These are phyloP conservation scores for Rambutsinella grinnellia DNA, from an alignment of 2,888 invertebrate genomes.

Conservation along the genomic window DNA sequence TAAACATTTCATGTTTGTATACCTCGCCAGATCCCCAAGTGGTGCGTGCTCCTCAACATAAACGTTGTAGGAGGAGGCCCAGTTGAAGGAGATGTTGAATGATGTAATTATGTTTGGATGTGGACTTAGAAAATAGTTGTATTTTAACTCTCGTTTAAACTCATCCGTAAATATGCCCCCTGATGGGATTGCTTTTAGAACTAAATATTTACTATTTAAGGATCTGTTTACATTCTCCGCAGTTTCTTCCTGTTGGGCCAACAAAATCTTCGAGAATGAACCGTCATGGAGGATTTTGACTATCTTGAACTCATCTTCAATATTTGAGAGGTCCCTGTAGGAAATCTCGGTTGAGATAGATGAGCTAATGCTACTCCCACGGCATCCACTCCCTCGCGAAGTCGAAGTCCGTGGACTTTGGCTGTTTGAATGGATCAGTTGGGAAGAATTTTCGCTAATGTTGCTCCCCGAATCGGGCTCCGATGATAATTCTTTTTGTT, in stretches of 20 bases:
- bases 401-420: constrained; percentile 26
- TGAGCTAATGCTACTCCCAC: constrained; percentile 32
- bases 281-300: constrained; percentile 77
- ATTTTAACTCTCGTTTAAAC: constrained; percentile 82
- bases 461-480: not conserved
- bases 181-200: constrained; percentile 77
- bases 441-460: not conserved
- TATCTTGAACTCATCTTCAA: constrained; percentile 74
- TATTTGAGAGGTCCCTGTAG: constrained; percentile 26
- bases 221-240: not conserved
- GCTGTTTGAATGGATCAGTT: not conserved
- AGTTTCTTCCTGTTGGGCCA: constrained; percentile 74
- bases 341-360: constrained; percentile 25
- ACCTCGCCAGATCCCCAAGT: constrained; percentile 77
- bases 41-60: constrained; percentile 82
- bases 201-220: constrained; percentile 69
- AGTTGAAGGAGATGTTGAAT: constrained; percentile 79
- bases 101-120: constrained; percentile 82
- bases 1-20: constrained; percentile 2
- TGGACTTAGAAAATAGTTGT: constrained; percentile 81
- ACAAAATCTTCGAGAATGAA: constrained; percentile 78
- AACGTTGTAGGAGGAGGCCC: constrained; percentile 72
- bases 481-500: not conserved
- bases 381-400: not conserved
- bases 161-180: constrained; percentile 74